A percentile compares a stretch with the other conserved stretches of the same genome.
Evolutionary conservation across 2,888 invertebrate species (phyloP).

Genomic region (Spialia ferax): DNA sequence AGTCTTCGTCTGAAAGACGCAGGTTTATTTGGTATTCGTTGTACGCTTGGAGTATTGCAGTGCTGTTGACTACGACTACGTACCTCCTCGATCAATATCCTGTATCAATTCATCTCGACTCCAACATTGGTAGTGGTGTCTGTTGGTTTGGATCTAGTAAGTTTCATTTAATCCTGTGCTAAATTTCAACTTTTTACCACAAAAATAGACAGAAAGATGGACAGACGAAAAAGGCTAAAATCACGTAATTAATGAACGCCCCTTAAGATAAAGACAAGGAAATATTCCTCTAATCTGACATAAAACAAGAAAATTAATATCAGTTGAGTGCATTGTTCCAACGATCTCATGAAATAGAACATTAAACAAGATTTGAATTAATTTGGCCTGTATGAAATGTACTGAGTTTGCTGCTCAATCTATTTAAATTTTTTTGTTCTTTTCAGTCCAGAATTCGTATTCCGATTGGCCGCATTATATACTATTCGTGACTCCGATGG

Average conservation of each 20-base stretch:
- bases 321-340: neutral
- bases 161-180: too few relatives aligned
- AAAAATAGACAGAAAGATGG: too few relatives aligned
- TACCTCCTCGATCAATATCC: conserved; percentile 84
- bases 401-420: too few relatives aligned
- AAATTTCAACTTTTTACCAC: too few relatives aligned
- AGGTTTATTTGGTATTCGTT: conserved; percentile 89
- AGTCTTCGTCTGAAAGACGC: conserved; percentile 77
- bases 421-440: conserved; percentile 29
- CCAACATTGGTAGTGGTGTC: conserved; percentile 86
- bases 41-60: conserved; percentile 90
- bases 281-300: too few relatives aligned
- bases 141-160: conserved; percentile 90
- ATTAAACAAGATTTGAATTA: neutral
- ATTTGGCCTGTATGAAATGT: neutral
- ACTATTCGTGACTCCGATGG: conserved; percentile 89
- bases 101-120: conserved; percentile 73
- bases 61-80: conserved; percentile 84
- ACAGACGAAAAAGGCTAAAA: too few relatives aligned
- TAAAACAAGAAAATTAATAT: neutral
- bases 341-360: neutral
- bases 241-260: neutral
- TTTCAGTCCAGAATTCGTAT: conserved; percentile 70
- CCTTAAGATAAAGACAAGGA: too few relatives aligned
- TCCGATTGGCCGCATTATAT: conserved; percentile 83